Conservation (phyloP, 2,797 vertebrate genomes). For the Eutrigla gurnardus region DNA sequence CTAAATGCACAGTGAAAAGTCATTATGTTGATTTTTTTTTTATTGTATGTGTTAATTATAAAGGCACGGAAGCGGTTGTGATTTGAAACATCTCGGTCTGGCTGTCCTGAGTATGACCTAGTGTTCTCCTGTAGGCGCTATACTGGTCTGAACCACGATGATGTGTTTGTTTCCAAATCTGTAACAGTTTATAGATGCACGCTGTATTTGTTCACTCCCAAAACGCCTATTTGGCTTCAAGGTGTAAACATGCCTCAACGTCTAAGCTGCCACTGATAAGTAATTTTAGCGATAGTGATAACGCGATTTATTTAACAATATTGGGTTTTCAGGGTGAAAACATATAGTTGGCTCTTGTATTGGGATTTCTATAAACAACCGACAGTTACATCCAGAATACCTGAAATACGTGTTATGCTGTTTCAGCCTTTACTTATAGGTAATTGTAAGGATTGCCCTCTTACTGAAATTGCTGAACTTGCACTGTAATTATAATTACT, state of each 20-base stretch:
- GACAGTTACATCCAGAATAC: slow-evolving; percentile 10
- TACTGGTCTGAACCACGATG: slow-evolving; percentile 53
- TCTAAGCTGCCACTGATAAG: not conserved
- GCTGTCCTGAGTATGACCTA: slow-evolving; percentile 43
- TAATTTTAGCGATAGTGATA: not conserved
- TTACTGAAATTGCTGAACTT: slow-evolving; percentile 35
- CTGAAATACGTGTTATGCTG: slow-evolving; percentile 9
- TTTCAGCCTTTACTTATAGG: slow-evolving; percentile 32
- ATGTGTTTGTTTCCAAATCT: slow-evolving; percentile 65
- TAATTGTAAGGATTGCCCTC: slow-evolving; percentile 49
- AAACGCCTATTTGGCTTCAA: slow-evolving; percentile 42
- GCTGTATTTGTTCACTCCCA: slow-evolving; percentile 37
- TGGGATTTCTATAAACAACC: slow-evolving; percentile 26
- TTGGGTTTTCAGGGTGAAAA: slow-evolving; percentile 33
- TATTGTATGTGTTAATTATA: slow-evolving; percentile 52
- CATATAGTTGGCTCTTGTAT: slow-evolving; percentile 10
- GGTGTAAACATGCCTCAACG: slow-evolving; percentile 4
- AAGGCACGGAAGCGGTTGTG: slow-evolving; percentile 35
- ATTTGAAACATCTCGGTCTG: slow-evolving; percentile 41
- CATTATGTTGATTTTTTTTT: slow-evolving; percentile 16
- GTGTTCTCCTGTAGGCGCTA: slow-evolving; percentile 50
- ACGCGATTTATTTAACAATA: slow-evolving; percentile 26
- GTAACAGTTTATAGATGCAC: slow-evolving; percentile 54
- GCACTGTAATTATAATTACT: slow-evolving; percentile 41
- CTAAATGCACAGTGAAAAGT: slow-evolving; percentile 36